These are phyloP conservation scores for Amphimedon queenslandica DNA, from an alignment of 37 sponge, comb jelly and placozoan genomes.

Conservation along the genomic window DNA sequence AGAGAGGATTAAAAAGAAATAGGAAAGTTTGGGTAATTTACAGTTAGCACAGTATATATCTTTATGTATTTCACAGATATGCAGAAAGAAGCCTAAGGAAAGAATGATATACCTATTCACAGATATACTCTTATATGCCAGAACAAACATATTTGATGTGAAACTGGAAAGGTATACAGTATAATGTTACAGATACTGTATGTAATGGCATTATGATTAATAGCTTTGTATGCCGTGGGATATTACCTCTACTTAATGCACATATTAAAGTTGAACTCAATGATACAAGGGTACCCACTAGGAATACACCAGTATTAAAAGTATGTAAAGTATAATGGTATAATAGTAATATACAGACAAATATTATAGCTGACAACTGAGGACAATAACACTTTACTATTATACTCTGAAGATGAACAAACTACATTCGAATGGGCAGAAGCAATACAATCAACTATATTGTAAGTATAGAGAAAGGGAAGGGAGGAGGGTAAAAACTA, in stretches of 20 bases:
- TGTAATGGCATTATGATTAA: neutral
- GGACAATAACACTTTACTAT: too few relatives aligned
- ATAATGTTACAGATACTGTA: neutral
- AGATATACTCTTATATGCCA: conserved; percentile 77
- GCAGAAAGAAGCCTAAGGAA: conserved; percentile 64
- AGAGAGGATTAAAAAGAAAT: too few relatives aligned
- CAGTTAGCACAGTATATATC: too few relatives aligned
- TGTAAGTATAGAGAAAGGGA: too few relatives aligned
- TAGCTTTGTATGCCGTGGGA: conserved; percentile 51
- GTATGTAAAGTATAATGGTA: too few relatives aligned
- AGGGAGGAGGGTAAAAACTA: too few relatives aligned
- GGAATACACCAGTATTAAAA: too few relatives aligned
- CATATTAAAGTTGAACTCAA: conserved; percentile 16
- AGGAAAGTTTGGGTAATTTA: too few relatives aligned
- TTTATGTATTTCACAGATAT: conserved; percentile 37
- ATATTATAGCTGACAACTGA: too few relatives aligned
- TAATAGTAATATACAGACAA: too few relatives aligned
- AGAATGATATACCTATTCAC: conserved; percentile 80
- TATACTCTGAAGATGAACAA: conserved; percentile 36
- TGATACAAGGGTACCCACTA: conserved; percentile 32
- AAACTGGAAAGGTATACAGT: conserved; percentile 9
- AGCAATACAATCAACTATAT: conserved; percentile 19
- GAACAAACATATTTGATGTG: conserved; percentile 37
- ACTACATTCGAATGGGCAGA: conserved; percentile 34
- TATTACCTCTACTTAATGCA: conserved; percentile 49